A percentile compares a stretch with the other conserved stretches of the same genome.
Evolutionary conservation across 2,797 vertebrate species (phyloP).

Genomic region (Denticeps clupeoides): DNA sequence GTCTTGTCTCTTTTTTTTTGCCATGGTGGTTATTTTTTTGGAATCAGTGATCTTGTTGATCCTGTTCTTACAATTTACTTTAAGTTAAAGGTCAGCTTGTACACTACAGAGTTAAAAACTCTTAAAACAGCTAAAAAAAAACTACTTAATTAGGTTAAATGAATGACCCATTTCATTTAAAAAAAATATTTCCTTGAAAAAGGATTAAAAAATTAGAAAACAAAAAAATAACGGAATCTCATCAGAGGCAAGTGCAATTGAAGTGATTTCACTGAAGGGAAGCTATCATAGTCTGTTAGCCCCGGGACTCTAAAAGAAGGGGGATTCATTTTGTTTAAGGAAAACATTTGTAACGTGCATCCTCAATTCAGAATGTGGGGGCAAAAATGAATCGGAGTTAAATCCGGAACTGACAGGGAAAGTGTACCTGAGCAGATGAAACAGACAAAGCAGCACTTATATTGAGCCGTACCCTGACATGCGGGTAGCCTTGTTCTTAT

Average conservation of each 20-base stretch:
- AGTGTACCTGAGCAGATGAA: slow-evolving; percentile 59
- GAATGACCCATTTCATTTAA: slow-evolving; percentile 70
- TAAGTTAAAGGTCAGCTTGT: slow-evolving; percentile 51
- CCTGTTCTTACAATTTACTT: slow-evolving; percentile 54
- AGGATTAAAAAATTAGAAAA: slow-evolving; percentile 43
- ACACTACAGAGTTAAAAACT: slow-evolving; percentile 58
- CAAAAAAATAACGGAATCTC: slow-evolving; percentile 52
- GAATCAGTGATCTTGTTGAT: slow-evolving; percentile 49
- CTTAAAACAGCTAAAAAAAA: slow-evolving; percentile 41
- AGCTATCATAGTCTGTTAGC: slow-evolving; percentile 95
- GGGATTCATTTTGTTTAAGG: slow-evolving; percentile 54
- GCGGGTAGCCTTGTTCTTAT: slow-evolving; percentile 72
- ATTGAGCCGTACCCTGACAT: slow-evolving; percentile 73
- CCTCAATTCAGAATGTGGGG: slow-evolving; percentile 66
- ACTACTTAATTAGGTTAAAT: slow-evolving; percentile 61
- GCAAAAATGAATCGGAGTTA: slow-evolving; percentile 64
- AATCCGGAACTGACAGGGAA: slow-evolving; percentile 63
- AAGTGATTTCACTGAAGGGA: slow-evolving; percentile 86
- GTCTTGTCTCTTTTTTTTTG: background rate
- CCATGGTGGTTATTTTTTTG: slow-evolving; percentile 32
- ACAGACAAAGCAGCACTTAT: slow-evolving; percentile 78
- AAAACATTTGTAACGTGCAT: slow-evolving; percentile 58
- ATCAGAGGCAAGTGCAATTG: slow-evolving; percentile 99
- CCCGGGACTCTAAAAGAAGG: slow-evolving; percentile 99
- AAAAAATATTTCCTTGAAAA: slow-evolving; percentile 71